Base-by-base conservation (phyloP, 2,113 vertebrate genomes). In the Platichthys flesus region DNA sequence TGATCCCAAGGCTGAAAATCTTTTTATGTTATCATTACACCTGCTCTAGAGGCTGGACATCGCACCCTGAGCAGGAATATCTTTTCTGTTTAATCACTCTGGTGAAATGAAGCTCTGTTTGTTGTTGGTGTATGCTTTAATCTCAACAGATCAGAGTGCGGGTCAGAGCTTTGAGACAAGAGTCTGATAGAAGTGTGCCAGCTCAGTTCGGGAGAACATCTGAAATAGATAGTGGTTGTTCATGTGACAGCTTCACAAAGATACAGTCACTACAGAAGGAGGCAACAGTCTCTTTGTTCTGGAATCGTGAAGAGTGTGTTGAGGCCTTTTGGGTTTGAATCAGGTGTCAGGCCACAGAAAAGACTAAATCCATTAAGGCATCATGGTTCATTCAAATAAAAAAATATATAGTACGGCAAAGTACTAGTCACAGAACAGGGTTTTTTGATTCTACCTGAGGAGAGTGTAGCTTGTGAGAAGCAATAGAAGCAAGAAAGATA, bases 91-190 rank as follows among this genome's bases (percentile, higher is more conserved):
- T 51, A 8, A n/a, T 59, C 60, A 76, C 20, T 37, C 58, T 42
- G 28, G 2, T 52, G 76, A 47, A 15, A 47, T 47, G 45, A 47
- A 15, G 15, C 63, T 74, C 15, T 9, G 28, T 55, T 72, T 66
- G 63, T 61, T 57, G 28, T 40, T 40, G 31, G 13, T n/a, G 45
- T 83, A 76, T 56, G 61, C 58, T 49, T 84, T 24, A 26, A 18
- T 76, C 52, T 75, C 16, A 66, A n/a, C 55, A 54, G 57, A 55
- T 57, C 31, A 52, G 31, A 5, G 35, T 45, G 54, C 42, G 60
- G 26, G 28, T 67, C 31, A 40, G 15, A 40, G 56, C 49, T 57
- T 71, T 81, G 12, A 66, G 65, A 42, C 35, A 62, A n/a, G 20
- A 49, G 57, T 55, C 72, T 45, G 62, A n/a, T 8, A 64, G 23